Evolutionary conservation across 2,113 vertebrate genomes (phyloP), one percentile per base, ranked within the genome.

Genomic region (Periophthalmus modestus): DNA sequence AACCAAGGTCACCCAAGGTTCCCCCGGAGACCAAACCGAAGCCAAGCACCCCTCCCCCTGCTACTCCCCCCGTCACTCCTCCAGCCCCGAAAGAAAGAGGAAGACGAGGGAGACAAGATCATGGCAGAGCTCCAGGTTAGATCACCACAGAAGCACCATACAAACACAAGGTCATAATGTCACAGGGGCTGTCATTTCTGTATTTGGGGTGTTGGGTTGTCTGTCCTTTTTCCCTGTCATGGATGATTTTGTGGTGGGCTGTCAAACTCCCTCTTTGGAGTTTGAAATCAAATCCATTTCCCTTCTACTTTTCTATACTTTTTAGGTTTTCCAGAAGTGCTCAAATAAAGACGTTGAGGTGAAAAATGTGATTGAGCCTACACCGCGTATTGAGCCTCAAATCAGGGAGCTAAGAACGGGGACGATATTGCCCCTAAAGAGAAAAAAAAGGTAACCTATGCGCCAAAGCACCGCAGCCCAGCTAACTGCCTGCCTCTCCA

Each of bases 261-360:
- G 59, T 50, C 58, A 57, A 66, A 82, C 21, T 47, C 15, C 0
- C 71, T 12, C 0, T 73, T 59, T 43, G 47, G 43, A 50, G 18
- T 61, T 79, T 68, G 66, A 34, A 46, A 59, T 28, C 28, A 16
- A 62, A 62, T 65, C 93, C 93, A n/a, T n/a, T n/a, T n/a, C n/a
- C n/a, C n/a, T n/a, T n/a, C n/a, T n/a, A n/a, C 77, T 84, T 95
- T 82, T 96, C 94, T 95, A 93, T 90, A 95, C 94, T 93, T 92
- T 90, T 91, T 91, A 99, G 97, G 97, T 96, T 91, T 99, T 98
- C 96, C 96, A 99, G 97, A 98, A 96, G 95, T 99, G 95, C 92
- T 94, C 96, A 92, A 85, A 96, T 95, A 94, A 94, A 95, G 97
- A 98, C 91, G 89, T 96, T 95, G 96, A 95, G 92, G 92, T 94